Base-by-base conservation (phyloP, 2,888 invertebrate genomes). In the Tachina grossa region DNA sequence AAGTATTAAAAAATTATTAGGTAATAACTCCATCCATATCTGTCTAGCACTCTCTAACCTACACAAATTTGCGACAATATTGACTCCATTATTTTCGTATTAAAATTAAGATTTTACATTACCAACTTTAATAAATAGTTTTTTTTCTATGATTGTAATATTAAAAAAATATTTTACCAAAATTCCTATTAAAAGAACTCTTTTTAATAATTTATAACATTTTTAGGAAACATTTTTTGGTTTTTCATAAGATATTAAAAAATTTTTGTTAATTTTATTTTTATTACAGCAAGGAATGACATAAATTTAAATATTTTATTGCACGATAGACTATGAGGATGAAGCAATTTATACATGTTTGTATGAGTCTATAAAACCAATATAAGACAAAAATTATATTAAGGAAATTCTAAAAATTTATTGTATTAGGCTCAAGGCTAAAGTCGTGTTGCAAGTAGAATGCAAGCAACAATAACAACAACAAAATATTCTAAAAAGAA, bases 281-380 rank as follows among this genome's bases (percentile, higher is more conserved):
- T 31, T 43, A 16, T 11, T 31, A 22, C 19, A 59, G 41, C 43
- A 39, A 65, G 53, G 47, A 63, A 51, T 19, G 45, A 69, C 75
- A 76, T 82, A 76, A 76, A 77, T 83, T 83, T 76, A 31, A 71
- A 77, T 77, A 82, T 76, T 83, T 77, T 77, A 76, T 83, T 71
- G 45, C 11, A 57, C 10, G n/a, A 11, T 55, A 68, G 68, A 76
- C 65, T 83, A 71, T 83, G 74, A 31, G 74, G 68, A 81, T 45
- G 45, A 74, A 45, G 31, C 59, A 81, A 10, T 4, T 22, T 5
- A 19, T 49, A 9, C 5, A 31, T 10, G 9, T 39, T 14, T n/a
- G 53, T 8, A 16, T 22, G 31, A 14, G 9, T 10, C 16, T 16
- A 69, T 53, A 45, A 45, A 45, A 22, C 22, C 57, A 47, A 55